A percentile compares a stretch with the other conserved stretches of the same genome.
These are phyloP conservation scores for Australoheros facetus DNA, from an alignment of 2,797 vertebrate genomes.

Conservation along the genomic window DNA sequence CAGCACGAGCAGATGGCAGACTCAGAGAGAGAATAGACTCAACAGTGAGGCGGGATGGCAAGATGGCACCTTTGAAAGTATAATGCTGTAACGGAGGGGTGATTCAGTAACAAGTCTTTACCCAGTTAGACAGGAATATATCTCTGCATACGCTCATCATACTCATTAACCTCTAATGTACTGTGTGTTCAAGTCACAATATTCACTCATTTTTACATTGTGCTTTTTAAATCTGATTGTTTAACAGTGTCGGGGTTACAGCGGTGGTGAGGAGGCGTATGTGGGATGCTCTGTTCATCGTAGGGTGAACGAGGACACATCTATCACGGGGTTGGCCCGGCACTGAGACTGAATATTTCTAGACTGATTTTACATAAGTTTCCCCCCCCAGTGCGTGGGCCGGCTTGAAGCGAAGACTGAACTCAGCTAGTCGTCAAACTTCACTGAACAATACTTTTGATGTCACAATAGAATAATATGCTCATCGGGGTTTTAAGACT, in stretches of 20 bases:
- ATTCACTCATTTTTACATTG: slow-evolving; percentile 72
- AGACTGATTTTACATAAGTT: neutral
- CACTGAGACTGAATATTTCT: neutral
- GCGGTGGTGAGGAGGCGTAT: neutral
- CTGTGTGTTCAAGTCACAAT: slow-evolving; percentile 60
- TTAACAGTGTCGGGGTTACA: slow-evolving; percentile 27
- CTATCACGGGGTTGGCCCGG: neutral
- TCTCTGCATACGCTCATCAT: slow-evolving; percentile 50
- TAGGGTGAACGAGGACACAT: neutral
- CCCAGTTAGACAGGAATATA: slow-evolving; percentile 47
- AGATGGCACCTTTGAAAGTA: slow-evolving; percentile 54
- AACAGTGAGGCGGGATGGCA: slow-evolving; percentile 33
- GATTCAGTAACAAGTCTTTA: slow-evolving; percentile 47
- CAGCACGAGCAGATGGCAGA: slow-evolving; percentile 38
- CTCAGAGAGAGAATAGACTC: slow-evolving; percentile 16
- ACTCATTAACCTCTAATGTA: slow-evolving; percentile 34
- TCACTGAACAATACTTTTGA: neutral
- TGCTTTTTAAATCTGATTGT: slow-evolving; percentile 69
- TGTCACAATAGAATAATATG: neutral
- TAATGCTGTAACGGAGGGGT: slow-evolving; percentile 33
- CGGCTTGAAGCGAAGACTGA: neutral
- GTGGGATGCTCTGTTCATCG: neutral
- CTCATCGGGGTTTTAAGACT: neutral
- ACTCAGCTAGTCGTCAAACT: neutral
- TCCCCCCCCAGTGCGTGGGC: neutral